Evolutionary conservation across 2,797 vertebrate genomes (phyloP), one percentile per base, ranked within the genome.

Genomic region (Mormyrus hasselquistii): DNA sequence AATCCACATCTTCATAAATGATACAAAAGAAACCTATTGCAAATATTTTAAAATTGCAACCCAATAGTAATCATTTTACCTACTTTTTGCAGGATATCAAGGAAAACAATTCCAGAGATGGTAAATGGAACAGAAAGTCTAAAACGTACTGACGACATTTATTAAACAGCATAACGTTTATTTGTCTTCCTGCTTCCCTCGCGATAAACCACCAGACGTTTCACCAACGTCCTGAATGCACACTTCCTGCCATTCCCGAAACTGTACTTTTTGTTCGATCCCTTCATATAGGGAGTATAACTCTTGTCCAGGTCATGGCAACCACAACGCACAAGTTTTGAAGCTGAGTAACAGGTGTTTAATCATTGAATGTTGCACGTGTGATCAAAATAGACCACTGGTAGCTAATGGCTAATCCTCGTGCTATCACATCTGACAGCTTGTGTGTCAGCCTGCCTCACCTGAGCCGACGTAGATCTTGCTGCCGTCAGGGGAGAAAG

Each of bases 401-500:
- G 22, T 4, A 34, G 22, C 65, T 69, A 57, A 57, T n/a, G 8
- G 22, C 25, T 69, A 59, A 59, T 59, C 57, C 57, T 22, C 57
- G 22, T 2, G n/a, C 57, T 59, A 8, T 79, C 34, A 41, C 38
- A 16, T 82, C 0, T 82, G 76, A 82, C 5, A 76, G 25, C 16
- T 57, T 5, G 29, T 4, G 29, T 29, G 2, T 10, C 14, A 62
- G 59, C 38, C 12, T 1, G 7, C 34, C 96, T 95, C 93, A 98
- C 98, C 97, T 9, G 97, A 97, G 90, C 94, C 96, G 22, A 94
- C 92, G 1, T 97, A 99, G 25, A 99, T 93, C 93, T 95, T 98
- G 91, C 94, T 95, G 92, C 97, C 95, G 62, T 99, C 97, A 1
- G 92, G 94, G 82, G 96, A 96, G 91, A 99, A 98, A 0, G 96